Evolutionary conservation across 2,888 invertebrate genomes (phyloP).

Genomic region (Stictocephala bisonia): DNA sequence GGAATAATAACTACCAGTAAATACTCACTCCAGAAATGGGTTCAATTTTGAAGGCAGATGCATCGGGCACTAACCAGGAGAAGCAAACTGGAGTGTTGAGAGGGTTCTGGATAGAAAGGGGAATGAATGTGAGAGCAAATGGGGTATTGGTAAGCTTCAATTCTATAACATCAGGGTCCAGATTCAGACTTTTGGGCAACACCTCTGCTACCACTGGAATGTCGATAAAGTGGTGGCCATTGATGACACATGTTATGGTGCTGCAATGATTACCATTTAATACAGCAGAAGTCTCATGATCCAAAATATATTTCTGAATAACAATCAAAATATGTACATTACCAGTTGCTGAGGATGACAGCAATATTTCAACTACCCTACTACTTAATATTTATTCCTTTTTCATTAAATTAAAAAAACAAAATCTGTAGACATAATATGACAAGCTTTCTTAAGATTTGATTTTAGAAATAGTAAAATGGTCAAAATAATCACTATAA

Average conservation of each 20-base stretch:
- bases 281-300: too few species aligned
- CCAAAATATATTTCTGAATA: too few species aligned
- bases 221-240: slow-evolving; percentile 64
- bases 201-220: slow-evolving; percentile 65
- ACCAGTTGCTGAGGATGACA: too few species aligned
- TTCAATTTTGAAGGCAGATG: slow-evolving; percentile 28
- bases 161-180: slow-evolving; percentile 56
- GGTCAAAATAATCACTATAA: too few species aligned
- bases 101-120: slow-evolving; percentile 67
- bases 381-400: too few species aligned
- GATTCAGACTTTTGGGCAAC: slow-evolving; percentile 62
- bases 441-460: too few species aligned
- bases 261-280: slow-evolving; percentile 47
- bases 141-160: slow-evolving; percentile 6
- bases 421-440: too few species aligned
- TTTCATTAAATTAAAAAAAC: too few species aligned
- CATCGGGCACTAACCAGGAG: slow-evolving; percentile 62
- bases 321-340: too few species aligned
- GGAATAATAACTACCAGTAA: background rate
- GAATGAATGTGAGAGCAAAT: slow-evolving; percentile 6
- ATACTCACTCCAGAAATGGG: slow-evolving; percentile 24
- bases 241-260: slow-evolving; percentile 63
- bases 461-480: too few species aligned
- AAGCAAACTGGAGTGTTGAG: slow-evolving; percentile 68
- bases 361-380: too few species aligned